Percentiles rank a stretch among this genome's conserved stretches.
phyloP scores from a whole-genome alignment of 2,888 invertebrate genomes.

The Ametastegia equiseti region DNA sequence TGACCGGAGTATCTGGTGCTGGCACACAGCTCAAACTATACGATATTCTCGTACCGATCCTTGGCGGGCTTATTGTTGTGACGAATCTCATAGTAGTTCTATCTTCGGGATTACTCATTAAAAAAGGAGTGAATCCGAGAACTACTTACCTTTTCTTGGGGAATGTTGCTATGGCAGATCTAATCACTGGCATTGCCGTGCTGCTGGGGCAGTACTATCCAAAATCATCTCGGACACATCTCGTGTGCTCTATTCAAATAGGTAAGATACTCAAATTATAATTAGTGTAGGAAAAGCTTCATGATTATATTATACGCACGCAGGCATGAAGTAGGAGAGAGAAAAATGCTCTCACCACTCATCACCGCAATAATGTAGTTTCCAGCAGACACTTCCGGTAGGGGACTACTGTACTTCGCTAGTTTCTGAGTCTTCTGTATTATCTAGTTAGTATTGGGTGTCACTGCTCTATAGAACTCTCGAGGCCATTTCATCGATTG shows the following conservation, averaged over 20 bases:
- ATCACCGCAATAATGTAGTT: too few relatives aligned
- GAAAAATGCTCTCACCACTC: not conserved
- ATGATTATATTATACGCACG: not conserved
- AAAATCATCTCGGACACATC: slow-evolving; percentile 69
- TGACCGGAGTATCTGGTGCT: slow-evolving; percentile 53
- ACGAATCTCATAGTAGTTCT: slow-evolving; percentile 82
- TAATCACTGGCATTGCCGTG: slow-evolving; percentile 81
- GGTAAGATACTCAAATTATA: slow-evolving; percentile 71
- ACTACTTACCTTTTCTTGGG: slow-evolving; percentile 83
- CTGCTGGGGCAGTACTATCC: slow-evolving; percentile 78
- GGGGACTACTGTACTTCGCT: too few relatives aligned
- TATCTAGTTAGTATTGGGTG: too few relatives aligned
- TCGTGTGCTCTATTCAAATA: slow-evolving; percentile 74
- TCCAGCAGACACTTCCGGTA: too few relatives aligned
- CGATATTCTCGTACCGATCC: slow-evolving; percentile 78
- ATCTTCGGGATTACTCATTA: slow-evolving; percentile 82
- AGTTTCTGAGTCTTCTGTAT: too few relatives aligned
- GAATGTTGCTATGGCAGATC: slow-evolving; percentile 82
- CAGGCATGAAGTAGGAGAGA: not conserved
- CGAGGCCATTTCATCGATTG: too few relatives aligned
- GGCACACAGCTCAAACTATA: slow-evolving; percentile 77
- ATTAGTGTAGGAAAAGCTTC: too few relatives aligned
- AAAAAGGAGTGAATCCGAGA: slow-evolving; percentile 81
- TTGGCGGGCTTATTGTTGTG: slow-evolving; percentile 79
- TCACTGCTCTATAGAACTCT: too few relatives aligned